phyloP scores from a whole-genome alignment of 2,888 invertebrate species.

The Brachypterus glaber region DNA sequence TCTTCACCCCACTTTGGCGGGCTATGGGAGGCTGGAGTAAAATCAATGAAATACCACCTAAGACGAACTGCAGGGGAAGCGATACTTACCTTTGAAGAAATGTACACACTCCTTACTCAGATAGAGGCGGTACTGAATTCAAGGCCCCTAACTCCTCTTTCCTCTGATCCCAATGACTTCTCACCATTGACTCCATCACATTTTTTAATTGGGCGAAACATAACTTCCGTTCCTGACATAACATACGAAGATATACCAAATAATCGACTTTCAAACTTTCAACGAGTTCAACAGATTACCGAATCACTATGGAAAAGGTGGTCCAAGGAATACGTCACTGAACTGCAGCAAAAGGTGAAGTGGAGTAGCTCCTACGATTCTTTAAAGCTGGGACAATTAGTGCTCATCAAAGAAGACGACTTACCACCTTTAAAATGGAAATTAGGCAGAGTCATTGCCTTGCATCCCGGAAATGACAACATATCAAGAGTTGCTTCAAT shows the following conservation, averaged over 20 bases:
- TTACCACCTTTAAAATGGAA: conserved; percentile 27
- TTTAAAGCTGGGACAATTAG: conserved; percentile 24
- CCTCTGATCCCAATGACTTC: conserved; percentile 25
- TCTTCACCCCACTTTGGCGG: conserved; percentile 30
- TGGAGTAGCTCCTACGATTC: conserved; percentile 15
- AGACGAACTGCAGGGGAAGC: conserved; percentile 22
- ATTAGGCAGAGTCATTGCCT: conserved; percentile 18
- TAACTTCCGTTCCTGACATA: conserved; percentile 19
- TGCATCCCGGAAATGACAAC: conserved; percentile 26
- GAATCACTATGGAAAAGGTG: conserved; percentile 27
- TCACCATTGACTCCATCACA: conserved; percentile 26
- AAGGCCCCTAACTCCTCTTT: conserved; percentile 26
- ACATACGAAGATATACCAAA: conserved; percentile 14
- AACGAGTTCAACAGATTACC: conserved; percentile 20
- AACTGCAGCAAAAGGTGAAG: conserved; percentile 22
- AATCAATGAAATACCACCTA: conserved; percentile 29
- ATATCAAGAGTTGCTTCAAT: conserved; percentile 26
- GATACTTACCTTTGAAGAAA: conserved; percentile 27
- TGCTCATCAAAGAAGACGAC: conserved; percentile 28
- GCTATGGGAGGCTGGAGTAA: conserved; percentile 32
- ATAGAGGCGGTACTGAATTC: conserved; percentile 32
- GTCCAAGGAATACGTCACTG: conserved; percentile 24
- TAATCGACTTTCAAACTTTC: conserved; percentile 22
- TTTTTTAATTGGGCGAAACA: conserved; percentile 25
- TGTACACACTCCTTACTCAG: conserved; percentile 26